Percentiles rank a stretch among this genome's conserved stretches.
Conservation (phyloP, 2,797 vertebrate genomes). For the Acrocephalus scirpaceus region DNA sequence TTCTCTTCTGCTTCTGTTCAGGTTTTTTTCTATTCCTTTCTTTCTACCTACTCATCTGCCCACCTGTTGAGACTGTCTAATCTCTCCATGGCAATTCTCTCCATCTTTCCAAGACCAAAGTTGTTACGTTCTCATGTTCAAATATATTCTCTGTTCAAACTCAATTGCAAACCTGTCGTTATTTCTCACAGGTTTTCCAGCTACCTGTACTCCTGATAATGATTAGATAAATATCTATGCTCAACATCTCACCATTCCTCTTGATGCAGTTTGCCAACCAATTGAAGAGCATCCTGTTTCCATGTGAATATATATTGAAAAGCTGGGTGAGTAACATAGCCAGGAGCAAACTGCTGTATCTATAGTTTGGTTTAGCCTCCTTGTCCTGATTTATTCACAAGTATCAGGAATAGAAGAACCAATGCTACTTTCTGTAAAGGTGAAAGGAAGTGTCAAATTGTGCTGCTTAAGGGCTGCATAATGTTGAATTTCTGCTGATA, state of each 20-base stretch:
- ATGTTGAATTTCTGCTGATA: constrained; percentile 42
- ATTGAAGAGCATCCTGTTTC: constrained; percentile 29
- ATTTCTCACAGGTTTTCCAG: constrained; percentile 9
- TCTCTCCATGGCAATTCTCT: constrained; percentile 1
- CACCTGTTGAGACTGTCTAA: neutral
- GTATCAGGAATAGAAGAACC: constrained; percentile 14
- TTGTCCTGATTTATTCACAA: constrained; percentile 13
- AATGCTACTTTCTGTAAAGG: constrained; percentile 9
- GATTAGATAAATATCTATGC: constrained; percentile 5
- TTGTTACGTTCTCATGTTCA: neutral
- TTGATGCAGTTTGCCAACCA: neutral
- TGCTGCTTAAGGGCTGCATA: constrained; percentile 27
- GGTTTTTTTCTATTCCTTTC: neutral
- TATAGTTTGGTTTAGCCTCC: neutral
- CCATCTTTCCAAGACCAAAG: constrained; percentile 9
- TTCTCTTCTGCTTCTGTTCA: constrained; percentile 4
- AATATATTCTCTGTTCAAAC: neutral
- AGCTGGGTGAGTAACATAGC: neutral
- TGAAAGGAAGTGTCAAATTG: neutral
- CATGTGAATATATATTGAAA: neutral
- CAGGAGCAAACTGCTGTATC: constrained; percentile 11
- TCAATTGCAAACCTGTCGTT: neutral
- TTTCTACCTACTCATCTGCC: neutral
- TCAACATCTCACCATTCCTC: neutral
- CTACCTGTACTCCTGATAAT: neutral